Base-by-base conservation (phyloP, 2,113 vertebrate genomes). In the Crotalus horridus region DNA sequence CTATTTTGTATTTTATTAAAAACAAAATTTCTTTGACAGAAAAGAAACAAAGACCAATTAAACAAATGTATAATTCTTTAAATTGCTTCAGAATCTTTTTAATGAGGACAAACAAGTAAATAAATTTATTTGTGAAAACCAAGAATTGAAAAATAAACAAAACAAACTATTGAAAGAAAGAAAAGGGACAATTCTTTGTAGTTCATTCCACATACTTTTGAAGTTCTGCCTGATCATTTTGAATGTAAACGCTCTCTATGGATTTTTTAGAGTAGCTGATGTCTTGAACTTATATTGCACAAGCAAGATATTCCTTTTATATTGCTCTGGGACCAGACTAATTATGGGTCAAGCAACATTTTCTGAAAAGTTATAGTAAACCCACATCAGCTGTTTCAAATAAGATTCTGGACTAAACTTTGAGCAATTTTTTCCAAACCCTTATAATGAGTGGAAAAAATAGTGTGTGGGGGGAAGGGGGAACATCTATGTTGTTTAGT, bases 401-500 rank as follows among this genome's bases (percentile, higher is more conserved):
- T 89, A 90, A 93, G 91, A 81, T 93, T 85, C 39, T 93, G 85
- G 59, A 21, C 86, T 94, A 61, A 61, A 53, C 26, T 7, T 64
- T 93, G 93, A 64, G 89, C 87, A 26, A n/a, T 92, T 90, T 90
- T 95, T 94, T 94, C n/a, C 91, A 48, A 86, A 86, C 1, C 43
- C 24, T 43, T 48, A 24, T 86, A 26, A 64, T 64, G 59, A 48
- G 46, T 89, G 9, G 55, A 51, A 55, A 64, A 90, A n/a, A 46
- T 7, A 64, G 1, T 58, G 56, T 58, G 56, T 58, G 20, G 3
- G 24, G 6, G n/a, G 93, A 94, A 93, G 26, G 94, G 95, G 89
- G 33, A 58, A 54, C 53, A n/a, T 91, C 20, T n/a, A 24, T 95
- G 55, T 94, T 95, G 48, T 92, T 93, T 91, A 93, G 58, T 43